Percentiles rank a stretch among this genome's conserved stretches.
Evolutionary conservation across 2,113 vertebrate species (phyloP).

Genomic region (Halichoeres trimaculatus): DNA sequence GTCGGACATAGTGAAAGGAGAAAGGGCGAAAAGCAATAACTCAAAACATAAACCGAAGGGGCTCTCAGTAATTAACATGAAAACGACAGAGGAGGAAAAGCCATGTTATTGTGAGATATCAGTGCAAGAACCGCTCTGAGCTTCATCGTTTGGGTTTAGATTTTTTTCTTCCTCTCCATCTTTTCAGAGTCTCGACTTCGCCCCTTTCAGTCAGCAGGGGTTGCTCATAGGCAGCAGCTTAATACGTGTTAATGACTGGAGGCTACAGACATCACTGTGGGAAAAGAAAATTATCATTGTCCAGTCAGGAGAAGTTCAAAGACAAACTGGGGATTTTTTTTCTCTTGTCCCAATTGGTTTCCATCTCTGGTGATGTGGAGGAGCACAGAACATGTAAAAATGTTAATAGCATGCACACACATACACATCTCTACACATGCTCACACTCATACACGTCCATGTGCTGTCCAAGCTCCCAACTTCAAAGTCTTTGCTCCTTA

Average conservation of each 20-base stretch:
- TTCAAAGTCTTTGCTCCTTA: constrained; percentile 99
- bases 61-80: constrained; percentile 97
- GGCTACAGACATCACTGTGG: constrained; percentile 93
- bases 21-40: constrained; percentile 80
- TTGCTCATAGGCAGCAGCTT: constrained; percentile 92
- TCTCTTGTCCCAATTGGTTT: constrained; percentile 85
- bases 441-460: constrained; percentile 45
- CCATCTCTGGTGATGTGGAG: constrained; percentile 84
- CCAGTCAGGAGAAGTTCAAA: constrained; percentile 98
- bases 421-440: constrained; percentile 83
- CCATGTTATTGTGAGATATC: constrained; percentile 97
- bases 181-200: constrained; percentile 37
- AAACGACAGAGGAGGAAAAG: constrained; percentile 93
- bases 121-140: constrained; percentile 91
- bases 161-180: constrained; percentile 70
- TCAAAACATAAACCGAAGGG: constrained; percentile 93
- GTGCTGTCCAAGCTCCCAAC: constrained; percentile 83
- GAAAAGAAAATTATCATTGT: constrained; percentile 98
- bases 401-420: constrained; percentile 89
- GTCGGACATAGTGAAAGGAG: constrained; percentile 66
- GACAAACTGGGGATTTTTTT: constrained; percentile 93
- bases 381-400: constrained; percentile 92
- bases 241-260: constrained; percentile 95
- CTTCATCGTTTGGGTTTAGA: constrained; percentile 91
- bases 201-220: constrained; percentile 83